phyloP scores from a whole-genome alignment of 2,888 invertebrate genomes.

The Zootermopsis nevadensis region DNA sequence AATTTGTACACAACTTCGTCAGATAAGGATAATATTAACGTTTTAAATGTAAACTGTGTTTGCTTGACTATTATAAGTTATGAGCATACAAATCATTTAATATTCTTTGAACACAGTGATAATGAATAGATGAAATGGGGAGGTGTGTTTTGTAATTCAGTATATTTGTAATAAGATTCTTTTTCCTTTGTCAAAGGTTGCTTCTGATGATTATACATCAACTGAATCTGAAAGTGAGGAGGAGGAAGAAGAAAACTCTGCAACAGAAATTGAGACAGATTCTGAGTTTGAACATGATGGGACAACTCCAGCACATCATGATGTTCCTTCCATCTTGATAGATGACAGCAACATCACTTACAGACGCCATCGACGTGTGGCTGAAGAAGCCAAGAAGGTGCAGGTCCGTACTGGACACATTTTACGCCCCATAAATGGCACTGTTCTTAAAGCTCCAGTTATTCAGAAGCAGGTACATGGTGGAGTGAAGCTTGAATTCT shows the following conservation, averaged over 20 bases:
- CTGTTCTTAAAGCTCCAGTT: constrained; percentile 52
- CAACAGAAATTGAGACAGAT: constrained; percentile 92
- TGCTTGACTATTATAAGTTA: too few species aligned
- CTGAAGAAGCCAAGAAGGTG: constrained; percentile 57
- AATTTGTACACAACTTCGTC: too few species aligned
- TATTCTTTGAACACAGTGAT: too few species aligned
- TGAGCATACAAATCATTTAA: too few species aligned
- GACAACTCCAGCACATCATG: constrained; percentile 73
- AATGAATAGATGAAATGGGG: too few species aligned
- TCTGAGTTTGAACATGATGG: constrained; percentile 91
- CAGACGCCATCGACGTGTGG: constrained; percentile 40
- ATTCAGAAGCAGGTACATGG: constrained; percentile 43
- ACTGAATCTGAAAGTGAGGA: constrained; percentile 69
- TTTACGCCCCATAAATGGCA: constrained; percentile 64
- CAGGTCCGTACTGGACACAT: constrained; percentile 59
- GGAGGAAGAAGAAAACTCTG: constrained; percentile 83
- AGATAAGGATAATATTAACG: too few species aligned
- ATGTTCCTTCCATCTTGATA: constrained; percentile 81
- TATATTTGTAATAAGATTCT: background rate
- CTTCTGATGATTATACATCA: constrained; percentile 72
- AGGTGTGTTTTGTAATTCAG: too few species aligned
- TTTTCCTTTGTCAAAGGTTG: constrained; percentile 66
- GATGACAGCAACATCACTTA: constrained; percentile 65
- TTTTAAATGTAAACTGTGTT: too few species aligned
- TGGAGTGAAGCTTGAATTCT: constrained; percentile 63